These are phyloP conservation scores for Stratiolaelaps scimitus DNA, from an alignment of 1,140 invertebrate species.

Conservation along the genomic window DNA sequence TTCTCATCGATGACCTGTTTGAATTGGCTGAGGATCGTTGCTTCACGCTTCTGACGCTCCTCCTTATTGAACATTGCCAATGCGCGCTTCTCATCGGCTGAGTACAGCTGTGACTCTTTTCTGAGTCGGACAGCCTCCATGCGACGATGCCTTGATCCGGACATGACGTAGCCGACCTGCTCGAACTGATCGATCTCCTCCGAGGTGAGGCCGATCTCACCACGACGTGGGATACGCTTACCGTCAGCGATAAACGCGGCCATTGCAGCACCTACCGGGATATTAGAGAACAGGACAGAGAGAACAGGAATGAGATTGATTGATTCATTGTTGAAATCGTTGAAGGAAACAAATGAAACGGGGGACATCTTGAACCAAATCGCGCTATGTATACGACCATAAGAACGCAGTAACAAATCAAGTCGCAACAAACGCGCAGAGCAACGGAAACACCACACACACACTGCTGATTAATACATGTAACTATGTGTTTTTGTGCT, in stretches of 20 bases:
- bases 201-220: constrained; percentile 94
- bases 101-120: constrained; percentile 99
- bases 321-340: too few species aligned
- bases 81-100: constrained; percentile 94
- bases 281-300: too few species aligned
- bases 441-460: too few species aligned
- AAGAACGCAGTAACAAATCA: too few species aligned
- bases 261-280: constrained; percentile 92
- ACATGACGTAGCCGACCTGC: constrained; percentile 91
- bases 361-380: too few species aligned
- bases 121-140: constrained; percentile 99
- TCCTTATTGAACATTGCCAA: constrained; percentile 96
- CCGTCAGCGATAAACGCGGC: constrained; percentile 96
- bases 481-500: too few species aligned
- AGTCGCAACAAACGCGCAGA: too few species aligned
- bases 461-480: too few species aligned
- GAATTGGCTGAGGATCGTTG: constrained; percentile 88
- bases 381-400: too few species aligned
- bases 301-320: too few species aligned
- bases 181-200: constrained; percentile 89
- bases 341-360: too few species aligned
- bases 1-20: constrained; percentile 66
- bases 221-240: constrained; percentile 90
- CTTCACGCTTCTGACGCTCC: constrained; percentile 87
- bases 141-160: constrained; percentile 81